Conservation (phyloP, 1,140 invertebrate species). For the Dinoponera quadriceps region DNA sequence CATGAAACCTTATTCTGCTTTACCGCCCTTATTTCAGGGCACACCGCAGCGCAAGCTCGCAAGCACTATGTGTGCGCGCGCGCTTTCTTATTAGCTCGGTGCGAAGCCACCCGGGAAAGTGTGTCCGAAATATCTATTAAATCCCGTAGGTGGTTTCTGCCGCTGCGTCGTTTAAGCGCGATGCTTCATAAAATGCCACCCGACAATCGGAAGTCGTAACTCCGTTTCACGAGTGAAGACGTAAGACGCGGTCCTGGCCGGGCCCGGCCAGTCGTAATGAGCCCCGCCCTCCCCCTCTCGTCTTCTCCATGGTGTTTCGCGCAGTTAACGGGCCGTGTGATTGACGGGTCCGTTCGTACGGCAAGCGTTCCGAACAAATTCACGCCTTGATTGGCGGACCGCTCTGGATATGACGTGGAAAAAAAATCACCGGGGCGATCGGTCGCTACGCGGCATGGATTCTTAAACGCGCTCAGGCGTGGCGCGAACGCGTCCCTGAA, state of each 20-base stretch:
- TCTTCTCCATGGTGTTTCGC: not conserved
- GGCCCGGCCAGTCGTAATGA: not conserved
- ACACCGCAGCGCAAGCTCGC: not conserved
- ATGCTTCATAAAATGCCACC: constrained; percentile 20
- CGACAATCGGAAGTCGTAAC: constrained; percentile 23
- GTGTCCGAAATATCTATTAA: constrained; percentile 39
- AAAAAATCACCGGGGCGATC: not conserved
- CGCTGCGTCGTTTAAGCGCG: not conserved
- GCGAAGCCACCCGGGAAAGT: not conserved
- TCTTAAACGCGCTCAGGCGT: not conserved
- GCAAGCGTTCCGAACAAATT: not conserved
- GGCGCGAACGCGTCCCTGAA: not conserved
- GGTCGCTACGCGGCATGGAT: too few relatives aligned
- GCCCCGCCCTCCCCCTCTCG: not conserved
- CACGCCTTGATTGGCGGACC: not conserved
- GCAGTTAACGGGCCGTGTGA: constrained; percentile 6
- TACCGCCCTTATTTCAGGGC: constrained; percentile 4
- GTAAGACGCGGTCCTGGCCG: not conserved
- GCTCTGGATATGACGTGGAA: not conserved
- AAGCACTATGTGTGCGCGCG: not conserved
- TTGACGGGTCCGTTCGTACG: not conserved
- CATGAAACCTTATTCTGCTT: not conserved
- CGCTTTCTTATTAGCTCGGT: constrained; percentile 21
- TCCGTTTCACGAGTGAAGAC: not conserved
- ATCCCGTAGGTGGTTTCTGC: not conserved